These are phyloP conservation scores for Euwallacea fornicatus DNA, from an alignment of 1,140 invertebrate genomes.

Conservation along the genomic window DNA sequence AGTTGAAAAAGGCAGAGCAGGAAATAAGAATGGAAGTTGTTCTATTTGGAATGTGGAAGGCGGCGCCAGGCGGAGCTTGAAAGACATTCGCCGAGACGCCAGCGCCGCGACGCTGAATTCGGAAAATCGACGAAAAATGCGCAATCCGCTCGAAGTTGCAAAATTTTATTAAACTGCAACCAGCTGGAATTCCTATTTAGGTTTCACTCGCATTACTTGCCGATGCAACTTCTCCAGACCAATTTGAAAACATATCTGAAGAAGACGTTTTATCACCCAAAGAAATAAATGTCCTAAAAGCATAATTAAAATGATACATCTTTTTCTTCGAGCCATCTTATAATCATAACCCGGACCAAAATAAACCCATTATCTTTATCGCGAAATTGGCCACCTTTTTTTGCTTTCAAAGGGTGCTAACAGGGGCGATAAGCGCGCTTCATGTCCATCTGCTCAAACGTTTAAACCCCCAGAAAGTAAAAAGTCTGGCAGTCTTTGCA, in stretches of 20 bases:
- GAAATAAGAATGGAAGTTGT: conserved; percentile 18
- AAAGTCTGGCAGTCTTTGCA: conserved; percentile 22
- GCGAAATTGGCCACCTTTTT: conserved; percentile 31
- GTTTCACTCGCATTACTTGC: no score
- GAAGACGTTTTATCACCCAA: no score
- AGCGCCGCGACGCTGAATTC: conserved; percentile 20
- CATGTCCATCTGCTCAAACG: conserved; percentile 32
- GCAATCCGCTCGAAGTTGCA: conserved; percentile 15
- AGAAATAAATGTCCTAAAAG: no score
- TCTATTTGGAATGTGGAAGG: conserved; percentile 29
- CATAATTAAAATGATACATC: no score
- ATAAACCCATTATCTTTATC: conserved; percentile 36
- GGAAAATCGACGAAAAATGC: conserved; percentile 24
- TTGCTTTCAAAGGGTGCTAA: conserved; percentile 27
- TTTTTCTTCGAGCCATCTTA: conserved; percentile 7
- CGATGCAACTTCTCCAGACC: no score
- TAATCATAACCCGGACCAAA: conserved; percentile 26
- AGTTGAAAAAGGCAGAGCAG: conserved; percentile 2
- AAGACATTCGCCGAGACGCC: conserved; percentile 30
- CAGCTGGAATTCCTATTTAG: no score
- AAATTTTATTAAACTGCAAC: background rate
- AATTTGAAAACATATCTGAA: no score
- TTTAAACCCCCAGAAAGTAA: conserved; percentile 23
- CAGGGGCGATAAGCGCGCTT: conserved; percentile 26
- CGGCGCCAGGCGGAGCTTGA: conserved; percentile 28